phyloP scores from a whole-genome alignment of 2,113 vertebrate species.

The Sterrhoptilus dennistouni region DNA sequence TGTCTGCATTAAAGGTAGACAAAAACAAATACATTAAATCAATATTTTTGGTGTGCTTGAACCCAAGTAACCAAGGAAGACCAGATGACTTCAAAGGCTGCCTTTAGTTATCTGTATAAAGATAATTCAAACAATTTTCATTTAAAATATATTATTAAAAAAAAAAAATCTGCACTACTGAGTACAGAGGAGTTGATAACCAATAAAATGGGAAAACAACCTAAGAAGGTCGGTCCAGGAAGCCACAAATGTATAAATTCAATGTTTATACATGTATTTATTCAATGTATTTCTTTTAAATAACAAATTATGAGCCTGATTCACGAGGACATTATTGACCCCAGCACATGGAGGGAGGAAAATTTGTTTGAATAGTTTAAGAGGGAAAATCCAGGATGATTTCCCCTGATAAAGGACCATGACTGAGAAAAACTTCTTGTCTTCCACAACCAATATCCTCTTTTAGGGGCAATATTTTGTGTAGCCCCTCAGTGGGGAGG shows the following conservation, averaged over 20 bases:
- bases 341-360: not conserved
- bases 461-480: not conserved
- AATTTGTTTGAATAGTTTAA: not conserved
- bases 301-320: not conserved
- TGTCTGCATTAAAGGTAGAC: not conserved
- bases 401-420: not conserved
- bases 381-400: not conserved
- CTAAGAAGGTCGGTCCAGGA: not conserved
- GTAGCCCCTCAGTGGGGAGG: accelerated
- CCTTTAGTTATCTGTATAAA: not conserved
- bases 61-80: not conserved
- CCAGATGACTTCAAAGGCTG: not conserved
- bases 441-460: not conserved
- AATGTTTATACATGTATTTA: not conserved
- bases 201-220: not conserved
- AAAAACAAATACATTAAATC: not conserved
- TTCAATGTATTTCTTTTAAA: not conserved
- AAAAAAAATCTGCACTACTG: not conserved
- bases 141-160: not conserved
- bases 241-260: not conserved
- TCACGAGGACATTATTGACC: not conserved
- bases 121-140: not conserved
- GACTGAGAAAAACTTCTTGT: not conserved
- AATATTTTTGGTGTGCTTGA: not conserved
- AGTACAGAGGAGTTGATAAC: not conserved